Base-by-base conservation (phyloP, 2,888 invertebrate species). In the Caenorhabditis macrosperma region DNA sequence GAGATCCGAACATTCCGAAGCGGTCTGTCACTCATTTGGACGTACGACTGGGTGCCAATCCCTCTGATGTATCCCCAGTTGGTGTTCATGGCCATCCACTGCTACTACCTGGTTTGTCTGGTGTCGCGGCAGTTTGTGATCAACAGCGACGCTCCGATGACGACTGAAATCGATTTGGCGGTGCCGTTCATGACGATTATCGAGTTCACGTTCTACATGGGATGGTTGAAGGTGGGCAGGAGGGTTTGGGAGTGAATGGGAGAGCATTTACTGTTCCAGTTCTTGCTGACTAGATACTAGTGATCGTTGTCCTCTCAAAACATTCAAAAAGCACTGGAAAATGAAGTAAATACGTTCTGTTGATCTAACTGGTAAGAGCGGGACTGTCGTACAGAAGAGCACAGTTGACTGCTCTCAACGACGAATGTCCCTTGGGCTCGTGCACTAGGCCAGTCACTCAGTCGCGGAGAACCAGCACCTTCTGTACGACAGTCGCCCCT, bases 21-120 rank as follows among this genome's bases (percentile, higher is more conserved):
- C 12, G 82, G 82, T 17, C 74, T 85, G 1, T 81, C 82, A 0
- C 64, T 82, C 0, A 81, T 85, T 33, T 83, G 83, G 82, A 82
- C 78, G 17, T 82, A 83, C 48, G 85, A 85, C 57, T 85, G 84
- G 84, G 85, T 88, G 9, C 87, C 87, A 4, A 72, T 87, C 9
- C 87, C 87, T 0, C 44, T 88, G 2, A 87, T 87, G 74, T 88
- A 88, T 48, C 87, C 88, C 1, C 88, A 88, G 74, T 67, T 89
- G 35, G 85, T 88, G 12, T 87, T 86, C 48, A 67, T 88, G 50
- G 82, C 85, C 4, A 86, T 89, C 26, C 83, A 87, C n/a, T 67
- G 85, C 15, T 89, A 89, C 72, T 88, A 89, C 66, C 41, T 84
- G 17, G 82, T 88, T 7, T 88, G 86, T 57, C 66, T 88, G 22